Conservation (phyloP, 2,888 invertebrate genomes). For the Amphipyra berbera region DNA sequence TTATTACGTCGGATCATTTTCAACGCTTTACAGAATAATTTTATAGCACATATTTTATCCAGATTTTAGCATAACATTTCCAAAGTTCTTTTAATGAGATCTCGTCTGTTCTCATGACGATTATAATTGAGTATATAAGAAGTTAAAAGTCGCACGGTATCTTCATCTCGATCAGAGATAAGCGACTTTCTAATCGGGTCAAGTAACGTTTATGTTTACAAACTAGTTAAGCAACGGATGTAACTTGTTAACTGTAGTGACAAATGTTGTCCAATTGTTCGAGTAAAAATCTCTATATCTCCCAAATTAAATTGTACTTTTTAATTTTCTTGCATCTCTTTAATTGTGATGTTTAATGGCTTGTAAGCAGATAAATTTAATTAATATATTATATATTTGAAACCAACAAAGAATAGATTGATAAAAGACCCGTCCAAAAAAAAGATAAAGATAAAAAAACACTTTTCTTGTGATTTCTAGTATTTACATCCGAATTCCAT, state of each 20-base stretch:
- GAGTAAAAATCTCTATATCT: slow-evolving; percentile 40
- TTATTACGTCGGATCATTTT: slow-evolving; percentile 20
- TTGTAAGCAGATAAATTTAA: slow-evolving; percentile 27
- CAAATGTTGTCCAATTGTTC: slow-evolving; percentile 73
- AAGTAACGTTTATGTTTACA: slow-evolving; percentile 82
- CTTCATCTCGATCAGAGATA: slow-evolving; percentile 82
- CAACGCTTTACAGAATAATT: slow-evolving; percentile 24
- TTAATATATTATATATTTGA: slow-evolving; percentile 30
- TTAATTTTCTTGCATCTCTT: slow-evolving; percentile 17
- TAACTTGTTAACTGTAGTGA: slow-evolving; percentile 69
- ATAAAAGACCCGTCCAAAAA: slow-evolving; percentile 14
- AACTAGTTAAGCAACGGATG: slow-evolving; percentile 81
- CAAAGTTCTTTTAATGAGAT: slow-evolving; percentile 53
- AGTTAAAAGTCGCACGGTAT: slow-evolving; percentile 76
- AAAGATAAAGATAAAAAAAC: slow-evolving; percentile 32
- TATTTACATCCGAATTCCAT: slow-evolving; percentile 35
- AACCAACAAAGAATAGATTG: slow-evolving; percentile 17
- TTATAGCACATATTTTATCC: slow-evolving; percentile 26
- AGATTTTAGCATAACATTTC: slow-evolving; percentile 43
- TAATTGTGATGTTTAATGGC: slow-evolving; percentile 29
- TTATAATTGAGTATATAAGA: slow-evolving; percentile 70
- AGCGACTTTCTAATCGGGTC: slow-evolving; percentile 84
- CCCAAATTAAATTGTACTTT: slow-evolving; percentile 38
- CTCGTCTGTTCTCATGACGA: slow-evolving; percentile 56
- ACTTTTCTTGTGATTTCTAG: slow-evolving; percentile 41